These are phyloP conservation scores for Podarcis muralis DNA, from an alignment of 2,113 vertebrate genomes.

Conservation along the genomic window DNA sequence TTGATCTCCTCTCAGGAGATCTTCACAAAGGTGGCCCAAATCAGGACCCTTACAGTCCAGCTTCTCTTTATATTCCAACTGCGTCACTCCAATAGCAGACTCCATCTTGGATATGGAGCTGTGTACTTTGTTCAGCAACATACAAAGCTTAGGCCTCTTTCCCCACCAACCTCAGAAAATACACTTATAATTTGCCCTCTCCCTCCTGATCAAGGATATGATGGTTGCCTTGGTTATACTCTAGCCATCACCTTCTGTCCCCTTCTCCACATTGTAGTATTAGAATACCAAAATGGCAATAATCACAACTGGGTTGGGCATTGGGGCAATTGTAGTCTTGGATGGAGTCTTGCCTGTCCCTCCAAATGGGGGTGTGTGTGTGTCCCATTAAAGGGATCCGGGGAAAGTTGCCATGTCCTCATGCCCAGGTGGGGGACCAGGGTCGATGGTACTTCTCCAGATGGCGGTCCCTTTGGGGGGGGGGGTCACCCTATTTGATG, in stretches of 20 bases:
- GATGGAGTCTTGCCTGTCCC: too few species aligned
- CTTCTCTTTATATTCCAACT: background rate
- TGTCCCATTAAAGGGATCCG: too few species aligned
- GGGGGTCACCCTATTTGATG: too few species aligned
- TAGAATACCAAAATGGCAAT: background rate
- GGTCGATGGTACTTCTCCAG: too few species aligned
- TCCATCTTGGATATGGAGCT: too few species aligned
- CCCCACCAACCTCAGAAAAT: background rate
- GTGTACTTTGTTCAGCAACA: background rate
- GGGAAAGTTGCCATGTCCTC: too few species aligned
- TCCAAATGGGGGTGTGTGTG: too few species aligned
- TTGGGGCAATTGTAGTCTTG: too few species aligned
- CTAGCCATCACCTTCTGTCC: background rate
- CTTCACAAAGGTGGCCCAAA: background rate
- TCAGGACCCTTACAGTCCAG: background rate
- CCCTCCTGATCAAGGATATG: background rate
- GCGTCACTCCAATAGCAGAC: background rate
- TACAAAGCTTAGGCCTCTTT: background rate
- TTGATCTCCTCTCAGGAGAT: background rate
- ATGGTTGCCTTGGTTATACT: background rate
- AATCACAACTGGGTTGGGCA: background rate
- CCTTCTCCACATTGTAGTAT: too few species aligned
- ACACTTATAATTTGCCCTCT: background rate
- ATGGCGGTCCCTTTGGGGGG: too few species aligned
- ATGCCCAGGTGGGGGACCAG: too few species aligned